phyloP scores from a whole-genome alignment of 2,797 vertebrate genomes.

The Chaetophractus vellerosus region DNA sequence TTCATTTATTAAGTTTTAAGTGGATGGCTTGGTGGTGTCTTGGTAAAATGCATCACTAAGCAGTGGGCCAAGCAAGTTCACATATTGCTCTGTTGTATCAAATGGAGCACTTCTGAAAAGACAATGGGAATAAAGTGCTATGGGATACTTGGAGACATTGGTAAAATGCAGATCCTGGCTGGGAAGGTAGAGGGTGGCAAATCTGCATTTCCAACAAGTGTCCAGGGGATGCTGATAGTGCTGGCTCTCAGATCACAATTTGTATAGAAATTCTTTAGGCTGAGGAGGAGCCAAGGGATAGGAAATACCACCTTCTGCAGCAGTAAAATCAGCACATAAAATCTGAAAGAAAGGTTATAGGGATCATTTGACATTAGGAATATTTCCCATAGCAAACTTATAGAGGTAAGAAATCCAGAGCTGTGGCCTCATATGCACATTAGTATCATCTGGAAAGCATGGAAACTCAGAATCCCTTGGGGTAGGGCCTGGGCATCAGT shows the following conservation, averaged over 20 bases:
- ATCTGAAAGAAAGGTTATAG: neutral
- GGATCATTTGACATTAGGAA: neutral
- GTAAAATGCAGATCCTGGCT: neutral
- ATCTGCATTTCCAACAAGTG: neutral
- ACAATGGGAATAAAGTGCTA: neutral
- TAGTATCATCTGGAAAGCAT: neutral
- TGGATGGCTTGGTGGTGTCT: neutral
- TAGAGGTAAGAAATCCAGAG: neutral
- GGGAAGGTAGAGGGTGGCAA: neutral
- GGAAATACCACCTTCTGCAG: neutral
- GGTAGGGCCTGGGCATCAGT: fast-evolving
- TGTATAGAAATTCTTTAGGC: neutral
- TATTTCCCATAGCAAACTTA: neutral
- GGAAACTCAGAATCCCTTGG: neutral
- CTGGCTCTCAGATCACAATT: neutral
- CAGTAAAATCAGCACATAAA: neutral
- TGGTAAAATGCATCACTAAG: neutral
- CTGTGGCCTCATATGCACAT: neutral
- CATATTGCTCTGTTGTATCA: neutral
- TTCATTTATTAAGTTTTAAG: neutral
- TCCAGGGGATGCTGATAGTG: too few relatives aligned
- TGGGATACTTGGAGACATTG: too few relatives aligned
- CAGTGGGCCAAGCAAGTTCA: neutral
- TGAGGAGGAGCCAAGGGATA: neutral
- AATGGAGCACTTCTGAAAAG: neutral